Conservation (phyloP, 2,888 invertebrate genomes). For the Euspilapteryx auroguttella region DNA sequence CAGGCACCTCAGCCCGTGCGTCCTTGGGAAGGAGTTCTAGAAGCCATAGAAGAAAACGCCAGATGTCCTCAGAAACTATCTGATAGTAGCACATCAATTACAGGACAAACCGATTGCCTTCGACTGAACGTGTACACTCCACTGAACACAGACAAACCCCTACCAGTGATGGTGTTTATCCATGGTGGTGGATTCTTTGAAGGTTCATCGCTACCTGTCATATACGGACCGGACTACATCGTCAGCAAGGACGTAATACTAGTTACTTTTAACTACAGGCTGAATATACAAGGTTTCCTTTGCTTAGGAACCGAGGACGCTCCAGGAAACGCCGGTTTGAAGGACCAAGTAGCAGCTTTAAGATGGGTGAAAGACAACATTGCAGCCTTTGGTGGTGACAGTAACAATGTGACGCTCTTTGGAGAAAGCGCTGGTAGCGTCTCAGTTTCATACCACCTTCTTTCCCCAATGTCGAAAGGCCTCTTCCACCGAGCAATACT, state of each 20-base stretch:
- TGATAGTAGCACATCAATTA: conserved; percentile 8
- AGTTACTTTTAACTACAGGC: conserved; percentile 36
- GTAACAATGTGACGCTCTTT: conserved; percentile 30
- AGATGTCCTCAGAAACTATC: conserved; percentile 27
- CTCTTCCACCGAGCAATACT: conserved; percentile 37
- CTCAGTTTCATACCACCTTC: conserved; percentile 29
- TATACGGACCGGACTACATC: conserved; percentile 35
- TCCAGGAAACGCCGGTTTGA: conserved; percentile 37
- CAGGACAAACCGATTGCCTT: conserved; percentile 28
- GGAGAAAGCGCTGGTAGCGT: conserved; percentile 41
- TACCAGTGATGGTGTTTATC: conserved; percentile 41
- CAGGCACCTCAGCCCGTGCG: conserved; percentile 36
- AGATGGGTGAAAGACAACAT: conserved; percentile 34
- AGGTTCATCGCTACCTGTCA: conserved; percentile 19
- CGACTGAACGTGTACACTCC: conserved; percentile 33
- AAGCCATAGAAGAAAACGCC: conserved; percentile 29
- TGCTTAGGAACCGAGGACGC: conserved; percentile 34
- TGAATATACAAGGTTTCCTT: conserved; percentile 33
- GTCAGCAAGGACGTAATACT: conserved; percentile 27
- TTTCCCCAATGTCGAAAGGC: conserved; percentile 37
- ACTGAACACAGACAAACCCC: conserved; percentile 10
- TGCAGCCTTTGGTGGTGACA: conserved; percentile 29
- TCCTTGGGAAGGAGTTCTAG: conserved; percentile 25
- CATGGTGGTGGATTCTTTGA: conserved; percentile 40
- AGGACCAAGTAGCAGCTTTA: conserved; percentile 35